Conservation (phyloP, 2,888 invertebrate genomes). For the Leptinotarsa peninsularis region DNA sequence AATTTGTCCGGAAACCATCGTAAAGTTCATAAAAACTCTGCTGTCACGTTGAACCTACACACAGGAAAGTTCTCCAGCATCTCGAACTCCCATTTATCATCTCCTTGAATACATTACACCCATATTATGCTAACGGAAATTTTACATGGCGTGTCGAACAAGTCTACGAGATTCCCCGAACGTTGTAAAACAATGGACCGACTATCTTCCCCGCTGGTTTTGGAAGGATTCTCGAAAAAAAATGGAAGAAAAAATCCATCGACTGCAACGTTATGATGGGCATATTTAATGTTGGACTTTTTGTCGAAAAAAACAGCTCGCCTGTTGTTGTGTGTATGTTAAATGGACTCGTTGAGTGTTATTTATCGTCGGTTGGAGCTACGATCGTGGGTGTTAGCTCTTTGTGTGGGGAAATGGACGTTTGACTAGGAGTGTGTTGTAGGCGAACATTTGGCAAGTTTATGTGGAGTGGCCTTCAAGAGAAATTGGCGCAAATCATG, state of each 20-base stretch:
- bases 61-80: conserved; percentile 2
- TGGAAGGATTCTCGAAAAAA: conserved; percentile 13
- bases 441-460: not conserved
- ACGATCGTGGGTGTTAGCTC: conserved; percentile 4
- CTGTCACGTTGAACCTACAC: conserved; percentile 5
- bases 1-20: conserved; percentile 8
- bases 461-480: not conserved
- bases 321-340: conserved; percentile 54
- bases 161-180: conserved; percentile 35
- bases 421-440: not conserved
- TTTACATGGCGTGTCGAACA: conserved; percentile 41
- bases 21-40: conserved; percentile 11
- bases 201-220: conserved; percentile 4
- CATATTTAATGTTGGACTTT: conserved; percentile 29
- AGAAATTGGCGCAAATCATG: too few species aligned
- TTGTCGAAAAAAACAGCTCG: conserved; percentile 46
- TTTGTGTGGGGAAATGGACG: not conserved
- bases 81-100: conserved; percentile 32
- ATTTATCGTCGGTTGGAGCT: conserved; percentile 41
- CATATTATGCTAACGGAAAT: conserved; percentile 42
- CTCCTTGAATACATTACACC: conserved; percentile 41
- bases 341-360: conserved; percentile 50
- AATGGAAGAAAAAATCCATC: not conserved
- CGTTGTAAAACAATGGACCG: conserved; percentile 13
- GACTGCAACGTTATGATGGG: not conserved